Evolutionary conservation across 2,797 vertebrate genomes (phyloP).

Genomic region (Simalia tracyae): DNA sequence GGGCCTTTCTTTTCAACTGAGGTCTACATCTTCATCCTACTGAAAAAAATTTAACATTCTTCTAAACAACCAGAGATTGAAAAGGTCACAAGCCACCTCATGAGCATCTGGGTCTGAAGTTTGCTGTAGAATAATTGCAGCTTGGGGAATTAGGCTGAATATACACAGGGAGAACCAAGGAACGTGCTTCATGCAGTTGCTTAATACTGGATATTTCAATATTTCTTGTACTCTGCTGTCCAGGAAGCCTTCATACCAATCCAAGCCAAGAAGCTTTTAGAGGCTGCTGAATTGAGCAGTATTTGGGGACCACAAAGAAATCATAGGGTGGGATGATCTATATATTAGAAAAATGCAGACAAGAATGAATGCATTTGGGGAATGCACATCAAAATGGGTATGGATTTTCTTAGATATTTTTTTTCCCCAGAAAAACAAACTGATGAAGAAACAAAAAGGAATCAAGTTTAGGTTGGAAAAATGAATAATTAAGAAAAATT

Average conservation of each 20-base stretch:
- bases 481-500: too few relatives aligned
- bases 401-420: too few relatives aligned
- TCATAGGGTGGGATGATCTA: constrained; percentile 51
- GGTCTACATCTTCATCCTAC: constrained; percentile 31
- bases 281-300: constrained; percentile 49
- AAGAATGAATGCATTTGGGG: too few relatives aligned
- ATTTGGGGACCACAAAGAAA: constrained; percentile 65
- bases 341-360: too few relatives aligned
- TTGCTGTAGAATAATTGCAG: constrained; percentile 19
- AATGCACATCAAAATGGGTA: too few relatives aligned
- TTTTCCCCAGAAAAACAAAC: too few relatives aligned
- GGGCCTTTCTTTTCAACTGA: constrained; percentile 46
- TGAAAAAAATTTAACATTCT: constrained; percentile 69
- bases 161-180: constrained; percentile 23
- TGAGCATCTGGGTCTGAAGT: constrained; percentile 46
- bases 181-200: constrained; percentile 46
- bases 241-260: constrained; percentile 59
- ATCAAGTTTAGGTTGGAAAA: too few relatives aligned
- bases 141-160: constrained; percentile 50
- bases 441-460: too few relatives aligned
- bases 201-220: constrained; percentile 65
- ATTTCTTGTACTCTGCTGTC: constrained; percentile 61
- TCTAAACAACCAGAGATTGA: constrained; percentile 48
- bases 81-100: constrained; percentile 59
- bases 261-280: constrained; percentile 64